Evolutionary conservation across 2,888 invertebrate genomes (phyloP).

Genomic region (Pristionchus entomophagus): DNA sequence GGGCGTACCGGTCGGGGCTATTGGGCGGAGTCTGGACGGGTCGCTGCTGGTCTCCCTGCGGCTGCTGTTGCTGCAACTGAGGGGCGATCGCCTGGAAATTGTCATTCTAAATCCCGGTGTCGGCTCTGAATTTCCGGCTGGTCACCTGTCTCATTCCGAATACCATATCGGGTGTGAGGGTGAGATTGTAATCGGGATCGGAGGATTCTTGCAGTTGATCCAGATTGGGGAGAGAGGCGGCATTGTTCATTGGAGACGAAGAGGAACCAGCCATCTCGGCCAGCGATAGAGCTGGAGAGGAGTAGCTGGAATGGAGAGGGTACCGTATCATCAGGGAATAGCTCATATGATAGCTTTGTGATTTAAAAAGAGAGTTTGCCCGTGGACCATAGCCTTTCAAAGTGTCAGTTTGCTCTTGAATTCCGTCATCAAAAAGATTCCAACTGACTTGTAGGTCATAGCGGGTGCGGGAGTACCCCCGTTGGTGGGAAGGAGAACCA

Average conservation of each 20-base stretch:
- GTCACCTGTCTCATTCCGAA: conserved; percentile 60
- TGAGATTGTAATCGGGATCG: conserved; percentile 73
- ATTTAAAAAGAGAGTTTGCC: not conserved
- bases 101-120: not conserved
- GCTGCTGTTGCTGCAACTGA: not conserved
- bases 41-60: conserved; percentile 15
- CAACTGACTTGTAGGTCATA: conserved; percentile 56
- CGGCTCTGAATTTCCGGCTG: not conserved
- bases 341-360: not conserved
- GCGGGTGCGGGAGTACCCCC: not conserved
- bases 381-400: not conserved
- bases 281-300: conserved; percentile 62
- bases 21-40: conserved; percentile 46
- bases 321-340: not conserved
- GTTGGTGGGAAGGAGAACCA: not conserved
- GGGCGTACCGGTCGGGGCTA: conserved; percentile 20
- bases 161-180: conserved; percentile 72
- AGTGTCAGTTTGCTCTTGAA: not conserved
- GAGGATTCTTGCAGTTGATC: conserved; percentile 59
- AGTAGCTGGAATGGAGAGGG: conserved; percentile 54
- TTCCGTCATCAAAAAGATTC: too few relatives aligned
- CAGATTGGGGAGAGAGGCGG: conserved; percentile 64
- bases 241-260: conserved; percentile 41
- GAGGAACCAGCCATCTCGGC: conserved; percentile 42
- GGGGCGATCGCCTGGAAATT: conserved; percentile 34